phyloP scores from a whole-genome alignment of 2,113 vertebrate species.

The Erinaceus europaeus region DNA sequence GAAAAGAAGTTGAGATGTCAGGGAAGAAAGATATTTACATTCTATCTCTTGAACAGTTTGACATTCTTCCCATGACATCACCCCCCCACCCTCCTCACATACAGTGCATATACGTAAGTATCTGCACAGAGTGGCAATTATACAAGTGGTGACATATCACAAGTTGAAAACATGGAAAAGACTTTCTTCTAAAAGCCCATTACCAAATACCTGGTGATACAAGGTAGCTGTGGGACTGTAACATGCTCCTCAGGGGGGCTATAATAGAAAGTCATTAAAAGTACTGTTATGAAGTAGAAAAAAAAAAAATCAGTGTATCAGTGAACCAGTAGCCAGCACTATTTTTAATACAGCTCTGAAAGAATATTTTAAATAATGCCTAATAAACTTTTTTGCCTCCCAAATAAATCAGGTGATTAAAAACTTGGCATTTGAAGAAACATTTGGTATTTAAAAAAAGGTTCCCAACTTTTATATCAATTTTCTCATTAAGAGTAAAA shows the following conservation, averaged over 20 bases:
- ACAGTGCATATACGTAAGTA: background rate
- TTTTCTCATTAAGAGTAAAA: background rate
- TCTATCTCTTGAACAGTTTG: background rate
- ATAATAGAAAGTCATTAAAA: background rate
- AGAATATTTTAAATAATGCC: background rate
- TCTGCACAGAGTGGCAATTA: background rate
- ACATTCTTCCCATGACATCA: background rate
- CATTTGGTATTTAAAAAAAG: background rate
- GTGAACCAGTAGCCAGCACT: background rate
- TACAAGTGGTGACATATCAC: background rate
- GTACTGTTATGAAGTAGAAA: background rate
- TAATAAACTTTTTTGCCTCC: background rate
- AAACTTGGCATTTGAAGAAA: background rate
- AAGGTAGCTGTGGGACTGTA: background rate
- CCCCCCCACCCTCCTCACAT: fast-evolving
- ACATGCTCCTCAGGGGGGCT: too few relatives aligned
- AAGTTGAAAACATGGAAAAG: background rate
- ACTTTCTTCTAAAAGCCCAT: background rate
- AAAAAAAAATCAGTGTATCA: background rate
- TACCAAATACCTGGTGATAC: background rate
- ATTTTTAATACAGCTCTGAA: background rate
- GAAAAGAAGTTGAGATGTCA: background rate
- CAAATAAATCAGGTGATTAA: background rate
- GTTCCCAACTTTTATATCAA: background rate
- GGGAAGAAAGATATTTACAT: background rate